Evolutionary conservation across 2,113 vertebrate species (phyloP).

Genomic region (Campylomormyrus numenius): DNA sequence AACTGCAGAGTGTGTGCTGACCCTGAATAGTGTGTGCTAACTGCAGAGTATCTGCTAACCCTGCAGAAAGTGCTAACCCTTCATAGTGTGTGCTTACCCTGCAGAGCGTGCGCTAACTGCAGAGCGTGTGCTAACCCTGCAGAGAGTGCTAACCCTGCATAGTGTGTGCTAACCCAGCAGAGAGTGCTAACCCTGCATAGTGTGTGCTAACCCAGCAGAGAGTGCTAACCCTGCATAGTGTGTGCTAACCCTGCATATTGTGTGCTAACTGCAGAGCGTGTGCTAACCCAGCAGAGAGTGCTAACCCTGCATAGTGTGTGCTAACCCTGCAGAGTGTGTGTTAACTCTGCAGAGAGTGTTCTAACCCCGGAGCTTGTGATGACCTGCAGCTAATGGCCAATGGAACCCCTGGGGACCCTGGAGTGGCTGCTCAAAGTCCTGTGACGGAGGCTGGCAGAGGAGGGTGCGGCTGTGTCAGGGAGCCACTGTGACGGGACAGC

Average conservation of each 20-base stretch:
- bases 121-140: neutral
- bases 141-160: neutral
- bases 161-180: neutral
- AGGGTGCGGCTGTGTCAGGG: slow-evolving; percentile 85
- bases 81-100: neutral
- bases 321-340: neutral
- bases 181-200: neutral
- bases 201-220: too few relatives aligned
- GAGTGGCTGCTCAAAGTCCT: slow-evolving; percentile 96
- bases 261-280: too few relatives aligned
- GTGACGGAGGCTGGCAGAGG: slow-evolving; percentile 91
- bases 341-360: neutral
- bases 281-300: neutral
- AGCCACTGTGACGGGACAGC: slow-evolving; percentile 73
- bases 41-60: neutral
- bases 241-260: neutral
- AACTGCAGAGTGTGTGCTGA: neutral
- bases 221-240: neutral
- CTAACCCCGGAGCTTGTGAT: neutral
- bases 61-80: neutral
- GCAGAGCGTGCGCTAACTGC: neutral
- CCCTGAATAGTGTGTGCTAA: neutral
- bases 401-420: slow-evolving; percentile 98
- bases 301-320: neutral
- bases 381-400: slow-evolving; percentile 81